Percentiles rank a stretch among this genome's conserved stretches.
These are phyloP conservation scores for Ennomos fuscantarius DNA, from an alignment of 2,888 invertebrate genomes.

Conservation along the genomic window DNA sequence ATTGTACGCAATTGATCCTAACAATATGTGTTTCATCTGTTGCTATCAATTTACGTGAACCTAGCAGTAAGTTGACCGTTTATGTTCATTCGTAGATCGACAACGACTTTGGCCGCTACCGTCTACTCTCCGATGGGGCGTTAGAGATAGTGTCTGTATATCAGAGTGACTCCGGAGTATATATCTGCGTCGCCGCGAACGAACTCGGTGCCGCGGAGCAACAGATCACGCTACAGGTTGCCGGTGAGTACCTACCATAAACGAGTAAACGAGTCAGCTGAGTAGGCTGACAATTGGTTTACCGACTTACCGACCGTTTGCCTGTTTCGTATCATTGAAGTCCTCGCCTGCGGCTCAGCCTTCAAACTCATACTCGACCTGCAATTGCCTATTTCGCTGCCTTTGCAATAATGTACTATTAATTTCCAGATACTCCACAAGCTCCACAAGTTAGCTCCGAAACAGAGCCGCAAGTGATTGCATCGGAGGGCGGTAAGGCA, in stretches of 20 bases:
- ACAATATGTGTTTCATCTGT: slow-evolving; percentile 74
- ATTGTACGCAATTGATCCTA: too few relatives aligned
- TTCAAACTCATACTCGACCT: too few relatives aligned
- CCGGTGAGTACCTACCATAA: slow-evolving; percentile 85
- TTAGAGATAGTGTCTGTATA: slow-evolving; percentile 93
- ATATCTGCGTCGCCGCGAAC: slow-evolving; percentile 94
- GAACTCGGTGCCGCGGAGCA: slow-evolving; percentile 88
- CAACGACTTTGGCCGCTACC: slow-evolving; percentile 89
- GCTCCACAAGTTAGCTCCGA: slow-evolving; percentile 62
- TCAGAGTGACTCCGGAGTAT: slow-evolving; percentile 92
- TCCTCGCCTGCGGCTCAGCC: too few relatives aligned
- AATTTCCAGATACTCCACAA: too few relatives aligned
- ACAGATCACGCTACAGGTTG: slow-evolving; percentile 89
- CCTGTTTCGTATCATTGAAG: too few relatives aligned
- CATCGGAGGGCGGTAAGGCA: slow-evolving; percentile 90
- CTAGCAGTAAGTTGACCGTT: not conserved
- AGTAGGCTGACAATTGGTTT: not conserved
- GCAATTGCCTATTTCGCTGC: too few relatives aligned
- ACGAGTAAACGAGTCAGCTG: not conserved
- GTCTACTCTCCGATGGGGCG: slow-evolving; percentile 89
- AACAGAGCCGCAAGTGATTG: slow-evolving; percentile 86
- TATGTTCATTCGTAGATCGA: slow-evolving; percentile 85
- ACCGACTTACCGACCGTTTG: too few relatives aligned
- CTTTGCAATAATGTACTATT: too few relatives aligned
- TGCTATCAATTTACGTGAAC: not conserved